Evolutionary conservation across 2,113 vertebrate genomes (phyloP).

Genomic region (Gnathonemus longibarbis): DNA sequence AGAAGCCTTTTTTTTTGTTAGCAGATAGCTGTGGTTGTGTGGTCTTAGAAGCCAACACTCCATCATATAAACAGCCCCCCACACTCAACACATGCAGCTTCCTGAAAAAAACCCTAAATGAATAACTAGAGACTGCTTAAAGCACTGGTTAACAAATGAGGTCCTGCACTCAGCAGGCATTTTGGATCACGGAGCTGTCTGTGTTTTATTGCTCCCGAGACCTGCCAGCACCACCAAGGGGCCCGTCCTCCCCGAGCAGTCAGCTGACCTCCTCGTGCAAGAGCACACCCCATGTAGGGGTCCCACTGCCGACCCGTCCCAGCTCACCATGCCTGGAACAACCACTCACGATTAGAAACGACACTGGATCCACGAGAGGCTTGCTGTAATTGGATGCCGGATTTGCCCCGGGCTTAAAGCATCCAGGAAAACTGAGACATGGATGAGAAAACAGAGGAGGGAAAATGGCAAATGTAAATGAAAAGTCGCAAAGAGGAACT

Average conservation of each 20-base stretch:
- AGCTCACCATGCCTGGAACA: background rate
- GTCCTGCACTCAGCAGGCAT: background rate
- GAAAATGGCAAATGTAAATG: background rate
- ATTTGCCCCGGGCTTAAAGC: background rate
- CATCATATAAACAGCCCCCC: background rate
- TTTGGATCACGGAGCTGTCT: background rate
- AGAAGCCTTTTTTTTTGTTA: background rate
- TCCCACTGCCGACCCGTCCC: background rate
- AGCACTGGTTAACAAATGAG: background rate
- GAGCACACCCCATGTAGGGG: background rate
- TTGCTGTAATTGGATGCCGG: background rate
- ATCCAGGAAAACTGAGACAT: background rate
- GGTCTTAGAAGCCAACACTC: background rate
- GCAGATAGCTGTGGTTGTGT: background rate
- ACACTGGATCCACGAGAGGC: background rate
- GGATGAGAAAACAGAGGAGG: background rate
- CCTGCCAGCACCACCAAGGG: background rate
- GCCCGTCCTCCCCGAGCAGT: background rate
- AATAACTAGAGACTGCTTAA: background rate
- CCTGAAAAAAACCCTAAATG: background rate
- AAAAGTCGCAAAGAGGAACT: slow-evolving; percentile 49
- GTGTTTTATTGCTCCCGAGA: background rate
- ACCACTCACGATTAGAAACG: background rate
- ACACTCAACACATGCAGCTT: background rate
- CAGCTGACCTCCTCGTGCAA: background rate